Conservation (phyloP, 2,888 invertebrate genomes). For the Sialis fuliginosa region DNA sequence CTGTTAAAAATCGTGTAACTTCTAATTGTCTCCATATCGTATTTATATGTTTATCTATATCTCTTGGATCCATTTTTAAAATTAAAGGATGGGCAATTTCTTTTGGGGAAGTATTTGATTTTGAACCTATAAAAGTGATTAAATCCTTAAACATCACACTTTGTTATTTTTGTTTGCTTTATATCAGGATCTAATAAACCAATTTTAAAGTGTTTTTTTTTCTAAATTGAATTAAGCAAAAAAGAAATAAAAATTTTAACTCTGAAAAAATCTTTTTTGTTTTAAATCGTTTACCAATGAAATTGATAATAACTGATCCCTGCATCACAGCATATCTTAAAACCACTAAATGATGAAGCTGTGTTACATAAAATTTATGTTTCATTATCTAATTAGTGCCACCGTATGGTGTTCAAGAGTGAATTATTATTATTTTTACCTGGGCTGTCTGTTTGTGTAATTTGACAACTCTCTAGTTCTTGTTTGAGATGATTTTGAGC, state of each 20-base stretch:
- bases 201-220: no score
- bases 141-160: background rate
- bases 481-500: conserved; percentile 48
- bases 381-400: background rate
- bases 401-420: background rate
- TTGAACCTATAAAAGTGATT: conserved; percentile 10
- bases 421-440: conserved; percentile 13
- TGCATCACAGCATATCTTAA: no score
- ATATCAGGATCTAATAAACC: no score
- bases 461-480: conserved; percentile 32
- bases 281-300: no score
- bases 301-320: no score
- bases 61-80: conserved; percentile 50
- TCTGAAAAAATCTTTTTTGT: background rate
- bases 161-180: background rate
- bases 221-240: background rate
- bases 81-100: conserved; percentile 29
- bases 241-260: background rate
- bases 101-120: conserved; percentile 11
- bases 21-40: conserved; percentile 70
- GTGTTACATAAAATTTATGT: background rate
- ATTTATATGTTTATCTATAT: conserved; percentile 61
- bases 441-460: conserved; percentile 28
- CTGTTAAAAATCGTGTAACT: conserved; percentile 50
- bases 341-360: no score